A percentile compares a stretch with the other conserved stretches of the same genome.
Conservation (phyloP, 37 sponge, comb jelly and placozoan genomes). For the Spongilla lacustris region DNA sequence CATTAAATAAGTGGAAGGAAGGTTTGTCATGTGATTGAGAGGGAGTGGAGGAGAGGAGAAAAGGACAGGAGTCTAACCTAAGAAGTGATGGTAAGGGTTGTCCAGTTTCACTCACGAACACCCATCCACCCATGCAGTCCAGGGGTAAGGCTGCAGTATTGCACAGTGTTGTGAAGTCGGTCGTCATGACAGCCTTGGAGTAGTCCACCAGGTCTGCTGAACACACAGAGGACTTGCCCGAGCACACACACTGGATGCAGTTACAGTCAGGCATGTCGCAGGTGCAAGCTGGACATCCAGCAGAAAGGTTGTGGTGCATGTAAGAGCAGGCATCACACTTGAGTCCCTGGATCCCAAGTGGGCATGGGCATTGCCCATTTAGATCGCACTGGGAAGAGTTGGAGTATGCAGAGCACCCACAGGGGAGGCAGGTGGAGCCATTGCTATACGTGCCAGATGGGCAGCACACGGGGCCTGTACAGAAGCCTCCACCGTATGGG, state of each 20-base stretch:
- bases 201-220: background rate
- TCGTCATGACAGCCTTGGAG: background rate
- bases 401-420: slow-evolving; percentile 61
- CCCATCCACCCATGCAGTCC: slow-evolving; percentile 59
- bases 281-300: slow-evolving; percentile 43
- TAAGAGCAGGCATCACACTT: slow-evolving; percentile 46
- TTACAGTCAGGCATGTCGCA: slow-evolving; percentile 46
- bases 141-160: background rate
- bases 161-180: slow-evolving; percentile 46
- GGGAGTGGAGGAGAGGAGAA: background rate
- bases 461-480: slow-evolving; percentile 49
- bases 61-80: background rate
- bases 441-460: slow-evolving; percentile 49
- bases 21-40: background rate
- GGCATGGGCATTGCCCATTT: slow-evolving; percentile 69
- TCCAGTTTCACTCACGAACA: slow-evolving; percentile 18
- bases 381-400: slow-evolving; percentile 50
- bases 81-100: background rate
- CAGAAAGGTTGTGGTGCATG: slow-evolving; percentile 52
- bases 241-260: slow-evolving; percentile 43
- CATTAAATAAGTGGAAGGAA: background rate
- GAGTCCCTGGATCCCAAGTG: slow-evolving; percentile 33
- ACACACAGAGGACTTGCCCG: slow-evolving; percentile 13
- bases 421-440: slow-evolving; percentile 44
- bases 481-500: slow-evolving; percentile 45